Conservation (phyloP, 2,888 invertebrate species). For the Catocala nupta region DNA sequence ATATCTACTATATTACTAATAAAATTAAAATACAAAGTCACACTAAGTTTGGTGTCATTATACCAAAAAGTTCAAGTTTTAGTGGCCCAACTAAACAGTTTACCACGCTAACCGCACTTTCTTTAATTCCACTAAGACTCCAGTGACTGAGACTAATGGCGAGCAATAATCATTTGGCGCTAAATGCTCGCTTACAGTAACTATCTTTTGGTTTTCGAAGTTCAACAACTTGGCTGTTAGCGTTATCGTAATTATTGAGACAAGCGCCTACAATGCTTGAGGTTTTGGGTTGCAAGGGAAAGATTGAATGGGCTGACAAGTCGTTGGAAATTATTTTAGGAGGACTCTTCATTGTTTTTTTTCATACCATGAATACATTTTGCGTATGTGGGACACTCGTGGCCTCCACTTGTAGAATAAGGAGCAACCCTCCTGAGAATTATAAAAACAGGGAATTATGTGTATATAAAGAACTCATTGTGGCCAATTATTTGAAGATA, state of each 20-base stretch:
- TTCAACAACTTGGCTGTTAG: conserved; percentile 23
- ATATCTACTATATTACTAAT: too few relatives aligned
- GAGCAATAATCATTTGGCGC: conserved; percentile 42
- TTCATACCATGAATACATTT: background rate
- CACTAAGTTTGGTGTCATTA: too few relatives aligned
- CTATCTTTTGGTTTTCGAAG: conserved; percentile 30
- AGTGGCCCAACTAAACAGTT: conserved; percentile 26
- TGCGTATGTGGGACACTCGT: too few relatives aligned
- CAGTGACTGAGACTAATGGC: conserved; percentile 39
- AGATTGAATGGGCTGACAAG: conserved; percentile 8
- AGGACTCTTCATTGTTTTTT: background rate
- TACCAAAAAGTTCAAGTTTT: conserved; percentile 3
- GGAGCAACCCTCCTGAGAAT: too few relatives aligned
- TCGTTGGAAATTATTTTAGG: conserved; percentile 1
- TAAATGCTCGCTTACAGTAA: conserved; percentile 32
- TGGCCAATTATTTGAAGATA: too few relatives aligned
- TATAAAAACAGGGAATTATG: too few relatives aligned
- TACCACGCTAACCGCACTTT: conserved; percentile 29
- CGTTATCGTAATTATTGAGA: conserved; percentile 25
- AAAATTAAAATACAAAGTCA: too few relatives aligned
- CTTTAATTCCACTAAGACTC: conserved; percentile 34
- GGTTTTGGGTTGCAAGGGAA: conserved; percentile 5
- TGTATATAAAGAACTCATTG: too few relatives aligned
- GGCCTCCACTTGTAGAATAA: too few relatives aligned
- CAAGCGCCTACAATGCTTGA: conserved; percentile 15